Evolutionary conservation across 1,140 invertebrate genomes (phyloP).

Genomic region (Neotoxoptera formosana): DNA sequence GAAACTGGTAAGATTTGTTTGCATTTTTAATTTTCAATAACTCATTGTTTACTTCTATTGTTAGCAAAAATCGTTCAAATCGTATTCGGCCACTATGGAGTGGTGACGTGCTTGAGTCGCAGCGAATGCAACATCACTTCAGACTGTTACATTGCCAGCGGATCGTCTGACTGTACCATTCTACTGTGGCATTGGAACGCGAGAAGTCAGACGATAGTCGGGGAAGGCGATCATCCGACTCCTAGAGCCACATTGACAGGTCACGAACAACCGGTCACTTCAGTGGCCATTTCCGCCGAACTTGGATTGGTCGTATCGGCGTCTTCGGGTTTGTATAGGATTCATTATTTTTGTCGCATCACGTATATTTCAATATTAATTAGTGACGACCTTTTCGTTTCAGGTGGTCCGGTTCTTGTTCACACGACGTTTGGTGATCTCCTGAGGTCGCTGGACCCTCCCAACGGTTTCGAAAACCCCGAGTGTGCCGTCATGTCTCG

Average conservation of each 20-base stretch:
- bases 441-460: slow-evolving; percentile 87
- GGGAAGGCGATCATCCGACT: slow-evolving; percentile 92
- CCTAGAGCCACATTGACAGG: slow-evolving; percentile 96
- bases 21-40: not conserved
- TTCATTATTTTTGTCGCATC: not conserved
- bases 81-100: slow-evolving; percentile 97
- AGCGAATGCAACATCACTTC: slow-evolving; percentile 98
- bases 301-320: slow-evolving; percentile 97
- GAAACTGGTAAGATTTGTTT: slow-evolving; percentile 79
- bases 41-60: not conserved
- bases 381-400: not conserved
- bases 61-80: slow-evolving; percentile 97
- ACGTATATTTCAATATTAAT: not conserved
- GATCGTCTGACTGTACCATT: slow-evolving; percentile 96
- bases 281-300: slow-evolving; percentile 96
- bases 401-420: slow-evolving; percentile 66
- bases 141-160: slow-evolving; percentile 98
- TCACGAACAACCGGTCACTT: slow-evolving; percentile 93
- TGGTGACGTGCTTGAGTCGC: slow-evolving; percentile 94
- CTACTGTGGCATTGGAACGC: slow-evolving; percentile 99
- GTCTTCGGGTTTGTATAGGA: slow-evolving; percentile 76
- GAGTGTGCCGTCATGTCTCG: slow-evolving; percentile 91
- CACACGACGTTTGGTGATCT: slow-evolving; percentile 98
- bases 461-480: slow-evolving; percentile 81
- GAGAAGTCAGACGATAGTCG: slow-evolving; percentile 93